phyloP scores from a whole-genome alignment of 2,797 vertebrate genomes.

The Poecilia wingei region DNA sequence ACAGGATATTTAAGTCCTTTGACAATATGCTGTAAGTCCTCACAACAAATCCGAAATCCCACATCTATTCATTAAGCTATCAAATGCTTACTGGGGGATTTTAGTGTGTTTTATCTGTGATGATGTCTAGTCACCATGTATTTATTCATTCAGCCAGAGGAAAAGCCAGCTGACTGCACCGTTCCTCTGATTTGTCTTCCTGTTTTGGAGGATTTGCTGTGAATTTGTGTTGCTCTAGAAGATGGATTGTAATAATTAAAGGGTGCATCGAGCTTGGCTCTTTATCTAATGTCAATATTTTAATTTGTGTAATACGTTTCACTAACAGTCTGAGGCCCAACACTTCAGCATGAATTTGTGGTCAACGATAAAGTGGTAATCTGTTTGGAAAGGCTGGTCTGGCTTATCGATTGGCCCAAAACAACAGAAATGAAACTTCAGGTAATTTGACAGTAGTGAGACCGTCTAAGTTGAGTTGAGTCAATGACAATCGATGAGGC shows the following conservation, averaged over 20 bases:
- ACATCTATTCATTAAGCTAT: neutral
- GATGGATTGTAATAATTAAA: slow-evolving; percentile 1
- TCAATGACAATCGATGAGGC: neutral
- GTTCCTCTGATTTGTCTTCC: neutral
- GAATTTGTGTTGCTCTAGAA: neutral
- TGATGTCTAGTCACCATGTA: neutral
- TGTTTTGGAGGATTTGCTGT: neutral
- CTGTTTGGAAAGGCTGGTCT: neutral
- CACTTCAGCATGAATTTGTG: neutral
- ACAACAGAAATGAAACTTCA: neutral
- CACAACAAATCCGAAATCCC: neutral
- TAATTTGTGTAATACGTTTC: neutral
- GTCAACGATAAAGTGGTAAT: neutral
- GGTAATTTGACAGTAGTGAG: neutral
- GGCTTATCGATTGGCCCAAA: neutral
- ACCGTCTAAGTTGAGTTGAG: neutral
- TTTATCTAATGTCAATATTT: slow-evolving; percentile 8
- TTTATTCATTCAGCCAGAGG: neutral
- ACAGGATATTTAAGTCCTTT: neutral
- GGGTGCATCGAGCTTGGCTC: neutral
- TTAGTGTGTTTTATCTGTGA: neutral
- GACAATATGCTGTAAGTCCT: neutral
- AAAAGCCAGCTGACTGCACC: neutral
- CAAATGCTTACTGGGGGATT: neutral
- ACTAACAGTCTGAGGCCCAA: neutral